Evolutionary conservation across 1,140 invertebrate species (phyloP).

Genomic region (Drosophila ercepeae): DNA sequence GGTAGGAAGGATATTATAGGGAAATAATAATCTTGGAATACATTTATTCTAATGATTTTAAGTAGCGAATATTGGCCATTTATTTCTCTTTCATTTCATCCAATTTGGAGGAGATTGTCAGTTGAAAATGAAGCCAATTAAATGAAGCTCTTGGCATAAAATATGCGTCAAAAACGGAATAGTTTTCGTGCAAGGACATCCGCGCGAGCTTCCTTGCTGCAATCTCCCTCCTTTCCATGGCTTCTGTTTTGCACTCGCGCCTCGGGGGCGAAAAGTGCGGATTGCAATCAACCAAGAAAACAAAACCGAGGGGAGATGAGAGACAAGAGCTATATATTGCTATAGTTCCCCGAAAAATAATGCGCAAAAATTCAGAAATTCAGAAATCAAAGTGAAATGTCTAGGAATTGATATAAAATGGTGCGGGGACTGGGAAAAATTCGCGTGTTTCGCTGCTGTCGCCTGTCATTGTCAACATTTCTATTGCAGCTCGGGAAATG

Average conservation of each 20-base stretch:
- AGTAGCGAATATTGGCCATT: not conserved
- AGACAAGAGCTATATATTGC: not conserved
- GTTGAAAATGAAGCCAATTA: not conserved
- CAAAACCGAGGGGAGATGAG: not conserved
- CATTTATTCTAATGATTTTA: not conserved
- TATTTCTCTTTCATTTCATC: no score
- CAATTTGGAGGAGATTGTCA: not conserved
- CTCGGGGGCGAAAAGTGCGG: not conserved
- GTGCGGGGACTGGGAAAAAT: not conserved
- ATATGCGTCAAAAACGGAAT: not conserved
- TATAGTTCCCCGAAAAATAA: conserved; percentile 23
- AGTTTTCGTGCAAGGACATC: not conserved
- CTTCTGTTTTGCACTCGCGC: conserved; percentile 1
- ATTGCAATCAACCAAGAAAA: conserved; percentile 17
- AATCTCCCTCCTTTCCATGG: not conserved
- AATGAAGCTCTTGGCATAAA: not conserved
- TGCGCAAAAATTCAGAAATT: conserved; percentile 20
- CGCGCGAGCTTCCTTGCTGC: not conserved
- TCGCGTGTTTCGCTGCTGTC: conserved; percentile 30
- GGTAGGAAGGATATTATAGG: not conserved
- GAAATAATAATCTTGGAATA: not conserved
- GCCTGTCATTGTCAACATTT: conserved; percentile 71
- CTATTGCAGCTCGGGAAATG: conserved; percentile 45
- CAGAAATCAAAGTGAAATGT: conserved; percentile 64
- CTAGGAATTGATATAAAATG: conserved; percentile 61